These are phyloP conservation scores for Melospiza melodia DNA, from an alignment of 2,113 vertebrate species.

Conservation along the genomic window DNA sequence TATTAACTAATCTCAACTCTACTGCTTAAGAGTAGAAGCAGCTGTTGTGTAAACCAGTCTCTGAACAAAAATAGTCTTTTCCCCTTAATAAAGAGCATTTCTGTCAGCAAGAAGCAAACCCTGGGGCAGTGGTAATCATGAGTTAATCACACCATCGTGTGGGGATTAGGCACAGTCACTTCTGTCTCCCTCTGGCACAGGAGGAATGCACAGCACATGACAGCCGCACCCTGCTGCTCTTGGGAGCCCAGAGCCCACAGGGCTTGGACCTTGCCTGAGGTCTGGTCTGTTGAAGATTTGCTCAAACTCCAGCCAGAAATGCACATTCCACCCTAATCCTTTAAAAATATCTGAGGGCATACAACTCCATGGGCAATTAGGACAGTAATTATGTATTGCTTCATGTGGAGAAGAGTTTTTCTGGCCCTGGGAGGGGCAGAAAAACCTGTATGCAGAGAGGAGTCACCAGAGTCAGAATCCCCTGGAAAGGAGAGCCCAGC, in stretches of 20 bases:
- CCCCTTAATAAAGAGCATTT: constrained; percentile 15
- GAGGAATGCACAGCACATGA: constrained; percentile 1
- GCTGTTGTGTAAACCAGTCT: not conserved
- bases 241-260: not conserved
- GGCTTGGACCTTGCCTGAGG: not conserved
- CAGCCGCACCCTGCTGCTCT: not conserved
- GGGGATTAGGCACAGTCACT: not conserved
- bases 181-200: not conserved
- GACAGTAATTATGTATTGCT: not conserved
- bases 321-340: not conserved
- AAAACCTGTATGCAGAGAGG: not conserved
- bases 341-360: not conserved
- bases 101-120: not conserved
- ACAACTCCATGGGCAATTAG: not conserved
- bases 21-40: not conserved
- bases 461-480: not conserved
- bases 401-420: not conserved
- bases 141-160: constrained; percentile 29
- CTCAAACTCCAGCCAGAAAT: not conserved
- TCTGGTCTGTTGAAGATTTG: not conserved
- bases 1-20: not conserved
- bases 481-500: not conserved
- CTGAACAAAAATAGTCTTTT: constrained; percentile 9
- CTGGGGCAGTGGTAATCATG: constrained; percentile 28
- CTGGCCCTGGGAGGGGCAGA: not conserved